A percentile compares a stretch with the other conserved stretches of the same genome.
Evolutionary conservation across 1,140 invertebrate species (phyloP).

Genomic region (Arctopsyche grandis): DNA sequence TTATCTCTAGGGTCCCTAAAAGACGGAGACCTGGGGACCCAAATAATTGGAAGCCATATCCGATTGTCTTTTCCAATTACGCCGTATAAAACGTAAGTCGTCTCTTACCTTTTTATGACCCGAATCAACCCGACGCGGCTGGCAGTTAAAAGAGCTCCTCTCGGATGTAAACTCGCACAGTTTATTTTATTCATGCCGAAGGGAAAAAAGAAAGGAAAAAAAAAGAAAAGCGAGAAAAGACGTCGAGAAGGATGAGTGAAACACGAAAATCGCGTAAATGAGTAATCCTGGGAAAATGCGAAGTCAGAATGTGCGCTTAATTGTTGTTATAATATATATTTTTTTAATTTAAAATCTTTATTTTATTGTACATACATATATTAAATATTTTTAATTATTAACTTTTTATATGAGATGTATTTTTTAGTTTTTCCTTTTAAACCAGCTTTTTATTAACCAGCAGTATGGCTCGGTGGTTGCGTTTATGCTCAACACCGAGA

Average conservation of each 20-base stretch:
- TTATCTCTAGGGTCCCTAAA: slow-evolving; percentile 44
- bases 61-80: slow-evolving; percentile 53
- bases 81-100: slow-evolving; percentile 48
- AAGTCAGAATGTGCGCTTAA: too few species aligned
- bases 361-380: too few species aligned
- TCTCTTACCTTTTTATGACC: slow-evolving; percentile 49
- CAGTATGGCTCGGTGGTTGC: too few species aligned
- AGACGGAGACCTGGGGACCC: slow-evolving; percentile 5
- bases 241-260: neutral
- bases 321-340: too few species aligned
- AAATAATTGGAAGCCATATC: slow-evolving; percentile 53
- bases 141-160: slow-evolving; percentile 32
- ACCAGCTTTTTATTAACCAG: too few species aligned
- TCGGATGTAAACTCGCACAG: slow-evolving; percentile 32
- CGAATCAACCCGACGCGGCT: slow-evolving; percentile 33
- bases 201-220: neutral
- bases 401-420: too few species aligned
- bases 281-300: neutral
- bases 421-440: too few species aligned
- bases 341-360: too few species aligned
- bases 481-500: too few species aligned
- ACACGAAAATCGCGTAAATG: neutral
- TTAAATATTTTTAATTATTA: too few species aligned
- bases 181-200: slow-evolving; percentile 39
- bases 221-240: neutral